Base-by-base conservation (phyloP, 2,113 vertebrate species). In the Charadrius vociferus region DNA sequence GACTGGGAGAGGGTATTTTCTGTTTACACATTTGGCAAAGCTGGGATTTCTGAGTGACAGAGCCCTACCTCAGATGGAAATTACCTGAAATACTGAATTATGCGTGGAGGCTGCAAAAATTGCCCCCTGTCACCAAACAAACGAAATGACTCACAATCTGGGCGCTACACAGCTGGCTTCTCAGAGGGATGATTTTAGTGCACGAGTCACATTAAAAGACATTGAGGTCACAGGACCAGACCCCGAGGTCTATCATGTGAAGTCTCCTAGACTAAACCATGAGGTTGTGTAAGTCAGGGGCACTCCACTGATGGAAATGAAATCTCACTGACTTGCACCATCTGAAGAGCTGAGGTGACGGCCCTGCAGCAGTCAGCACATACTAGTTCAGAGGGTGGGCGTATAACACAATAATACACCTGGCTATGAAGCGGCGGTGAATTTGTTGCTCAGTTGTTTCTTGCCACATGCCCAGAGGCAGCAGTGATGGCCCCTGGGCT, bases 51-150 rank as follows among this genome's bases (percentile, higher is more conserved):
- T 52, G 39, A 61, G 32, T 59, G 63, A 58, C 45, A 45, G 29
- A 84, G 70, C 39, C 65, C 36, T 34, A 58, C 65, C 86, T 93
- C 58, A 72, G 18, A 50, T 23, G 86, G 89, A 95, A 95, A 95
- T 91, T 93, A 97, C 91, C 86, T 94, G 84, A 95, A 97, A 89
- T 87, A 85, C 53, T 85, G 86, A 81, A 74, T 78, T 66, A 77
- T 17, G 18, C 47, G 32, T 21, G 19, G 10, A 86, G 37, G 21
- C 21, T 39, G 32, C 55, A 88, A 78, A 90, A 71, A 21, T 80
- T 68, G 77, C 75, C 59, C 52, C 21, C 26, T 53, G 37, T 49
- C 58, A 75, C 68, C 37, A 92, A 85, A 43, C 36, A 92, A 91
- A 89, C 1, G 1, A 87, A 91, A 82, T 94, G 0, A 95, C 30